Base-by-base conservation (phyloP, 2,888 invertebrate species). In the Teinopalpus imperialis region DNA sequence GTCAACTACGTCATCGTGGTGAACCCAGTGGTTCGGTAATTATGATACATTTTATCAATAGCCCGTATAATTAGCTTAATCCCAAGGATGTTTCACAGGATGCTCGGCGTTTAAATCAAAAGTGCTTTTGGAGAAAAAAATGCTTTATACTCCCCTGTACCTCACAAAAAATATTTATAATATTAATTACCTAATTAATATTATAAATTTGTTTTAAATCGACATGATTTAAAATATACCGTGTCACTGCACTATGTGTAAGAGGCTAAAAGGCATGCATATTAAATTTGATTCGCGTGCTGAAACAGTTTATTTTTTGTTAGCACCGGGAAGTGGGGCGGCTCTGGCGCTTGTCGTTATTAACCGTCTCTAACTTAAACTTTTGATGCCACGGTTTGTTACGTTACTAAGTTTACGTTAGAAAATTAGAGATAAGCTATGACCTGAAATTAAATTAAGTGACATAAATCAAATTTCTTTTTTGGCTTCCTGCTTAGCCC, bases 251-350 rank as follows among this genome's bases (percentile, higher is more conserved):
- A 53, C 58, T 59, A 52, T 37, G 20, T 39, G 44, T 31, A 26
- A 45, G 39, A 53, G 57, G 56, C 54, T 63, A 62, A 65, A 55
- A 64, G 64, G 63, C 61, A 63, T 74, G 68, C 69, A 74, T 75
- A 69, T 69, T 63, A 67, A 68, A 45, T 45, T 45, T 60, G 67
- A 68, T 71, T 71, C 68, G 70, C 70, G 71, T 67, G 74, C 59
- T 68, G 57, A 66, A 70, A 66, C 60, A 58, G 55, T 66, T 61
- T 67, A 66, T 69, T 69, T 67, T 45, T 45, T 45, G 44, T 45
- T 40, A 45, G 16, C 62, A 54, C 53, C 59, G 53, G 54, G 59
- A 67, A 66, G 59, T 70, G 49, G 61, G 61, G 51, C 56, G 59
- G 50, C 54, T 42, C 51, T 52, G 52, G 30, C 49, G 49, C 48